These are phyloP conservation scores for Heloderma charlesbogerti DNA, from an alignment of 2,113 vertebrate species.

Conservation along the genomic window DNA sequence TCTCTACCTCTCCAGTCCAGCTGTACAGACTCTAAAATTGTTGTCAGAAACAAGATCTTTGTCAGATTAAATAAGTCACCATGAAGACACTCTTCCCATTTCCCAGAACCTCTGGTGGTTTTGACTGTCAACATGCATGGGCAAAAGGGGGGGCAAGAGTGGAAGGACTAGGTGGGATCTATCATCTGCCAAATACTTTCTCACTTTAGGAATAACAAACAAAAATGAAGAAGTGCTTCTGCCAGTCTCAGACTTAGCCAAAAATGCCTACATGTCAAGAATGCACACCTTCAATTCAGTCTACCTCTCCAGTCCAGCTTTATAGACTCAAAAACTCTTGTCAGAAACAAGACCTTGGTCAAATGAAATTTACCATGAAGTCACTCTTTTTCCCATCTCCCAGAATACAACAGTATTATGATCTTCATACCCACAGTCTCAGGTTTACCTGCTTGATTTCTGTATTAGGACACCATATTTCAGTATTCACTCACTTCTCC, in stretches of 20 bases:
- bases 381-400: background rate
- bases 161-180: background rate
- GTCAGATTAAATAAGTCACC: too few relatives aligned
- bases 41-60: too few relatives aligned
- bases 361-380: background rate
- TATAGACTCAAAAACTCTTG: background rate
- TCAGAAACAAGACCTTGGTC: background rate
- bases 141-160: background rate
- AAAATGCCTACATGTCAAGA: background rate
- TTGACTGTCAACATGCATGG: background rate
- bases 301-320: background rate
- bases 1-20: background rate
- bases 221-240: background rate
- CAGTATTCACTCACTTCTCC: background rate
- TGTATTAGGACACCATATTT: background rate
- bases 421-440: background rate
- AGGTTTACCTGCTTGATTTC: background rate
- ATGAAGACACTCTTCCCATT: too few relatives aligned
- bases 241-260: background rate
- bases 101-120: background rate
- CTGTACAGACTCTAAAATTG: too few relatives aligned
- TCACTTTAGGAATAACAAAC: background rate
- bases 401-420: background rate
- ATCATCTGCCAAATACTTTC: background rate
- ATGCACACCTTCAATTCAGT: background rate